Percentiles rank a stretch among this genome's conserved stretches.
Evolutionary conservation across 2,797 vertebrate genomes (phyloP).

Genomic region (Macroramphosus scolopax): DNA sequence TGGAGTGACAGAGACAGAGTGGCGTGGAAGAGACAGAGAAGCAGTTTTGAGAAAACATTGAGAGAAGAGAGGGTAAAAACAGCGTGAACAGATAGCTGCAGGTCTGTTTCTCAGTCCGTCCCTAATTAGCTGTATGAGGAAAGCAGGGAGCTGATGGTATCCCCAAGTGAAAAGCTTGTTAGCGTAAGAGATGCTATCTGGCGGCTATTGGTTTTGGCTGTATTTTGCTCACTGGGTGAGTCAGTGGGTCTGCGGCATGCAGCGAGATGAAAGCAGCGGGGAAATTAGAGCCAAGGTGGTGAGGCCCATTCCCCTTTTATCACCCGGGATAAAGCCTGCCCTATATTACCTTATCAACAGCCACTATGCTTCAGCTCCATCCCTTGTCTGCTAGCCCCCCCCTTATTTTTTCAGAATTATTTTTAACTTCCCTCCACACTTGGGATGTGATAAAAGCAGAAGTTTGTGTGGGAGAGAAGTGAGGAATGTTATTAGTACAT

Average conservation of each 20-base stretch:
- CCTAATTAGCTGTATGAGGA: constrained; percentile 73
- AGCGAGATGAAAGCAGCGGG: constrained; percentile 61
- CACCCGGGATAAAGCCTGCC: constrained; percentile 54
- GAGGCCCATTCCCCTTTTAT: constrained; percentile 35
- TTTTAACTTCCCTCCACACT: constrained; percentile 64
- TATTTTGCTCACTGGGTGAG: constrained; percentile 64
- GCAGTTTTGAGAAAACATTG: constrained; percentile 24
- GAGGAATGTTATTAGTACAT: constrained; percentile 48
- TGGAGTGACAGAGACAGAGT: constrained; percentile 5
- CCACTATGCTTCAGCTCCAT: constrained; percentile 38
- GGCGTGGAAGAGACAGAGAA: constrained; percentile 14
- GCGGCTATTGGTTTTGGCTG: constrained; percentile 74
- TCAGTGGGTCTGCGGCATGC: constrained; percentile 60
- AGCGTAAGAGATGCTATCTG: constrained; percentile 77
- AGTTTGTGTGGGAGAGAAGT: constrained; percentile 58
- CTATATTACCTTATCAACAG: constrained; percentile 57
- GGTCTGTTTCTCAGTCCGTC: constrained; percentile 64
- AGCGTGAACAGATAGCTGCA: constrained; percentile 64
- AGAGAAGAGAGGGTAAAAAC: constrained; percentile 44
- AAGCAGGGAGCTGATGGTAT: constrained; percentile 66
- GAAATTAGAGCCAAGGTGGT: constrained; percentile 60
- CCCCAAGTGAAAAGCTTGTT: constrained; percentile 77
- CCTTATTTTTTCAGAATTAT: constrained; percentile 60
- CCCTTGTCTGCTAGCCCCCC: constrained; percentile 42
- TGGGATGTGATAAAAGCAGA: constrained; percentile 67